Conservation (phyloP, 92 coral and sea anemone species). For the Zoanthus sansibaricus region DNA sequence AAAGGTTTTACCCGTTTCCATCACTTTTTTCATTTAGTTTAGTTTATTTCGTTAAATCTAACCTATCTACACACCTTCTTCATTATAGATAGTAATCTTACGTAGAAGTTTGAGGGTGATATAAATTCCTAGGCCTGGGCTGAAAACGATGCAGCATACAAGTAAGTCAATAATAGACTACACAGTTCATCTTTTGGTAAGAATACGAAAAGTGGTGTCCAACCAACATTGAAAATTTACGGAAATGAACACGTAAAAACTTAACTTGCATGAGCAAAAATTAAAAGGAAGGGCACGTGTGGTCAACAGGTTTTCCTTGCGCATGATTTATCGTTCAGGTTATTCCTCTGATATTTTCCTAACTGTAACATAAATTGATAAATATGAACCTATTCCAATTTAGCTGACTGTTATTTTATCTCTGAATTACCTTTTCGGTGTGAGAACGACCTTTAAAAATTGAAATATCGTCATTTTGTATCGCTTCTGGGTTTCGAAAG, state of each 20-base stretch:
- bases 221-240: background rate
- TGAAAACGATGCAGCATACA: slow-evolving; percentile 45
- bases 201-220: background rate
- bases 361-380: background rate
- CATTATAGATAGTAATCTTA: slow-evolving; percentile 23
- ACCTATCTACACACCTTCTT: background rate
- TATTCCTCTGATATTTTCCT: background rate
- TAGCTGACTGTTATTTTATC: background rate
- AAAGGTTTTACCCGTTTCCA: background rate
- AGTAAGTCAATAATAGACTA: slow-evolving; percentile 25
- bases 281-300: slow-evolving; percentile 42
- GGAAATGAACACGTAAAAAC: background rate
- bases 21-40: slow-evolving; percentile 27
- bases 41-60: background rate
- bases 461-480: background rate
- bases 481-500: slow-evolving; percentile 35
- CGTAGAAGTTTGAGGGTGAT: slow-evolving; percentile 1
- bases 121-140: slow-evolving; percentile 19
- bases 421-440: background rate
- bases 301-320: slow-evolving; percentile 10
- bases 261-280: slow-evolving; percentile 17
- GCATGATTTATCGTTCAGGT: background rate
- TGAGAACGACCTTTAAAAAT: background rate
- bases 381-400: background rate
- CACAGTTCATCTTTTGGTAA: background rate